Evolutionary conservation across 1,140 invertebrate genomes (phyloP).

Genomic region (Trichogramma pretiosum): DNA sequence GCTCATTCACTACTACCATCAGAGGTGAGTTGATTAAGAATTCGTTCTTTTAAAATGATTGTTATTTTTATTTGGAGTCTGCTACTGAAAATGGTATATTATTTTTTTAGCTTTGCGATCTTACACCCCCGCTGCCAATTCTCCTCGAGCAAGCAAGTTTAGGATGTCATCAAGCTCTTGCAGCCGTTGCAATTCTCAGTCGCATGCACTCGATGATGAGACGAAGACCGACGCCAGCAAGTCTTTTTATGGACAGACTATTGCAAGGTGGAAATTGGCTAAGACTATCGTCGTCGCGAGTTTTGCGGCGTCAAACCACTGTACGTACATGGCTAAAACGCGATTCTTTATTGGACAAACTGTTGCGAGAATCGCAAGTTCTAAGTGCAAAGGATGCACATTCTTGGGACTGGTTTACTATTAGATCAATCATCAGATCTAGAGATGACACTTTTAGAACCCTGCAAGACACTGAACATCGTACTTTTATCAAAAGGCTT

Average conservation of each 20-base stretch:
- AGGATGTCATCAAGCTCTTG: constrained; percentile 66
- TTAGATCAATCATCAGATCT: constrained; percentile 47
- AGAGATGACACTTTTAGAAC: constrained; percentile 33
- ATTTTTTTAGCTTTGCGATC: constrained; percentile 46
- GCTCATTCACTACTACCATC: constrained; percentile 74
- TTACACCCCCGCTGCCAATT: constrained; percentile 72
- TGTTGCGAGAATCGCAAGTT: constrained; percentile 54
- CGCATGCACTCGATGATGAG: constrained; percentile 72
- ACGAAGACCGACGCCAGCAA: constrained; percentile 65
- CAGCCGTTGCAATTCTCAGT: constrained; percentile 69
- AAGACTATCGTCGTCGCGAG: constrained; percentile 30
- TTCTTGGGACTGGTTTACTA: constrained; percentile 59
- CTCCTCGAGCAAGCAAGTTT: constrained; percentile 70
- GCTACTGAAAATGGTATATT: too few species aligned
- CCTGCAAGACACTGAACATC: constrained; percentile 59
- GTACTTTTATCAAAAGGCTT: constrained; percentile 71
- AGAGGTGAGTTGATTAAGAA: constrained; percentile 49
- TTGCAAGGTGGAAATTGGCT: constrained; percentile 46
- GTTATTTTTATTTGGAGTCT: too few species aligned
- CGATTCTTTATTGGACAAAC: constrained; percentile 34
- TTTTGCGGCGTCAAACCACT: constrained; percentile 25
- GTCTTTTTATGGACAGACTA: constrained; percentile 76
- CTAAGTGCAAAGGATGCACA: constrained; percentile 47
- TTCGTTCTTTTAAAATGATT: neutral
- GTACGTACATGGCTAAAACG: constrained; percentile 36